Evolutionary conservation across 2,888 invertebrate genomes (phyloP), one percentile per base, ranked within the genome.

Genomic region (Halictus ligatus): DNA sequence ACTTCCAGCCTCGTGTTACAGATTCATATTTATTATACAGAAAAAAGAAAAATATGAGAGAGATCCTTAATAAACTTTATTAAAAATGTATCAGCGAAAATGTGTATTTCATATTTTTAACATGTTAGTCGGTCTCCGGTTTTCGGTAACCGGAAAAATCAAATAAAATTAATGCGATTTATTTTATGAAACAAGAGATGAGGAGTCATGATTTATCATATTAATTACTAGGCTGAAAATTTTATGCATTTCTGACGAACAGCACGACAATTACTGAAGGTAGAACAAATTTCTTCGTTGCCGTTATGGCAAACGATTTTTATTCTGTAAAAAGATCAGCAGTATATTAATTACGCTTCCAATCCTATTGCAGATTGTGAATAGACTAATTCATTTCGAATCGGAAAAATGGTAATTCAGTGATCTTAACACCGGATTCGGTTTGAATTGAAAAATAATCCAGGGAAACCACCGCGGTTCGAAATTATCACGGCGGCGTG

Each of bases 361-460:
- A 3, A n/a, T 58, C 10, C n/a, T n/a, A 12, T n/a, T n/a, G 58
- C n/a, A 12, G 10, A 58, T 58, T n/a, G 2, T 12, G 10, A 58
- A n/a, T 58, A n/a, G n/a, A 25, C 13, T 13, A 25, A 60, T 25
- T 13, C 12, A 25, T 60, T 25, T 60, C 60, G 60, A 25, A 60
- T 60, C 25, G 25, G 25, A 60, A 12, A 60, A 6, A 60, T 60
- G 60, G 60, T 25, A 25, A 60, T 60, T 25, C 25, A 5, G 25
- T n/a, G 60, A 60, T 60, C 6, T 29, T 35, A 64, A 25, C 29
- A 67, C 7, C 64, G 7, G 29, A 29, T 58, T 60, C n/a, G 25
- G 60, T 25, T 75, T 18, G 2, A 35, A 75, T 21, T 25, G 29
- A 40, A 75, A 50, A 75, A 71, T 78, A 75, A 75, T 64, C 60